Conservation (phyloP, 2,797 vertebrate genomes). For the Glossophaga mutica region DNA sequence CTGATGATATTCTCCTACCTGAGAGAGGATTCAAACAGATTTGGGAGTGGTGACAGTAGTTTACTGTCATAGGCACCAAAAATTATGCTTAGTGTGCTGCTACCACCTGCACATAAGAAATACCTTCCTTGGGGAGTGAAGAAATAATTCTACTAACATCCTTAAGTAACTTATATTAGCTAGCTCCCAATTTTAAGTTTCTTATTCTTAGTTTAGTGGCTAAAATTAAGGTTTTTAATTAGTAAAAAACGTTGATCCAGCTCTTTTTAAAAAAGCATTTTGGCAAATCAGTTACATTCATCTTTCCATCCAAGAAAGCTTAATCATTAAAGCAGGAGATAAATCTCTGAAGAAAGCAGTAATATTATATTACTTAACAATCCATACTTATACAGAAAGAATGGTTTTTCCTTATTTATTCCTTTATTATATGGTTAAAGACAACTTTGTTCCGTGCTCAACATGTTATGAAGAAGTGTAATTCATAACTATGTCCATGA, state of each 20-base stretch:
- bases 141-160: not conserved
- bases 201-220: not conserved
- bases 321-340: not conserved
- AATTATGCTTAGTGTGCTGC: not conserved
- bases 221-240: not conserved
- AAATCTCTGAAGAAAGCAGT: slow-evolving; percentile 16
- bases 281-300: not conserved
- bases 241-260: not conserved
- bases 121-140: not conserved
- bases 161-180: not conserved
- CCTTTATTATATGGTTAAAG: not conserved
- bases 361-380: not conserved
- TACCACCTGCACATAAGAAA: not conserved
- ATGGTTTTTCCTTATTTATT: not conserved
- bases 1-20: not conserved
- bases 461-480: not conserved
- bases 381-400: not conserved
- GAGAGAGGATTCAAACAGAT: not conserved
- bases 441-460: not conserved
- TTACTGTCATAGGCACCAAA: not conserved
- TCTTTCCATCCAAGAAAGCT: not conserved
- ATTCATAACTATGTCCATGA: not conserved
- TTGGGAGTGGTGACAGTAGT: not conserved
- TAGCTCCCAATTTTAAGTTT: not conserved
- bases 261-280: not conserved